Conservation (phyloP, 2,888 invertebrate species). For the Euplexia lucipara region DNA sequence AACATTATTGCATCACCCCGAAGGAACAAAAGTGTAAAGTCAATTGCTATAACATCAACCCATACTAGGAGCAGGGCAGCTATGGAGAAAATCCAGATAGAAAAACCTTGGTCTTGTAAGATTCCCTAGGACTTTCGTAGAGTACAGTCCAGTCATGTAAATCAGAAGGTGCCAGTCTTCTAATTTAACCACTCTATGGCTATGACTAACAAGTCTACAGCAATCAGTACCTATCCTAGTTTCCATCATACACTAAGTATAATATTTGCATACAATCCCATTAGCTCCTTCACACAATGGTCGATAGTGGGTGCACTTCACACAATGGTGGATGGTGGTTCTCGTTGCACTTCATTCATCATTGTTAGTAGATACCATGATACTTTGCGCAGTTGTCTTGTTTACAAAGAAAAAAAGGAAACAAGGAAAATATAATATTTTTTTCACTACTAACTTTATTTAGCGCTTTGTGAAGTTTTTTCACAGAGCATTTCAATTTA, state of each 20-base stretch:
- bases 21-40: too few relatives aligned
- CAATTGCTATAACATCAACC: too few relatives aligned
- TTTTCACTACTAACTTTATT: too few relatives aligned
- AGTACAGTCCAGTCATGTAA: too few relatives aligned
- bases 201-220: slow-evolving; percentile 8
- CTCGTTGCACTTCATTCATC: slow-evolving; percentile 2
- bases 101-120: too few relatives aligned
- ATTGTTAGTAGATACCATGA: neutral
- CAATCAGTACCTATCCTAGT: slow-evolving; percentile 19
- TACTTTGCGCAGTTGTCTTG: neutral
- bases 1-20: too few relatives aligned
- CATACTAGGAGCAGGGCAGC: too few relatives aligned
- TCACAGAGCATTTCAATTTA: too few relatives aligned
- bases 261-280: slow-evolving; percentile 47
- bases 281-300: slow-evolving; percentile 12
- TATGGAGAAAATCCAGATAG: too few relatives aligned
- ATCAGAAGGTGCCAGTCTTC: neutral
- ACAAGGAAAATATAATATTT: too few relatives aligned
- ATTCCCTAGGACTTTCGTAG: too few relatives aligned
- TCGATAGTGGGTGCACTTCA: neutral
- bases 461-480: too few relatives aligned
- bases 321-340: neutral
- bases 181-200: neutral
- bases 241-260: slow-evolving; percentile 10
- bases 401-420: neutral